Base-by-base conservation (phyloP, 1,140 invertebrate genomes). In the Brachionus sp. region DNA sequence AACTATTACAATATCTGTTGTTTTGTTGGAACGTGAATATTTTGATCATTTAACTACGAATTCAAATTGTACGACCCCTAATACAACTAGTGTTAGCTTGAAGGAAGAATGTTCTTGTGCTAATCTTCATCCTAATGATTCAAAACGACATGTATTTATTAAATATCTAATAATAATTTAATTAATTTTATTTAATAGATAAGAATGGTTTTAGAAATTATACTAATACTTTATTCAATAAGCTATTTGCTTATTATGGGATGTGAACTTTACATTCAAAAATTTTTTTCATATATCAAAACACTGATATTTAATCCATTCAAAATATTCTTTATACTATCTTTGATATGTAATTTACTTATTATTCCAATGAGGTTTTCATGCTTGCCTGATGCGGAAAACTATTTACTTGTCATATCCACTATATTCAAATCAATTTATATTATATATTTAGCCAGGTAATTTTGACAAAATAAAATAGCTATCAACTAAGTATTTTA, bases 401-500 rank as follows among this genome's bases (percentile, higher is more conserved):
- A 80, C 12, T 29, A n/a, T 35, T 44, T 80, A 5, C 46, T 80
- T 1, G 77, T 80, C 3, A 25, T 62, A 3, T 80, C 77, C 5
- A 80, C 16, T 12, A 37, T 80, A 16, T 80, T 80, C 77, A 80
- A 62, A 25, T 57, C 62, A 44, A 13, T 62, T 12, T 80, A 35
- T 53, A 62, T 98, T 88, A 90, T 99, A n/a, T 98, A 98, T 89
- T 99, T 98, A 88, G 98, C 96, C 90, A 92, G 95, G 95, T 95
- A 87, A 86, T 25, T 16, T 64, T 37, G 3, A 4, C 5, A 6
- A 13, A 66, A 6, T 25, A 19, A 66, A 84, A 75, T 33, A 84
- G 84, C 87, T 89, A 90, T 84, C 29, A 1, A 53, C 46, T 37
- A 12, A 50, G 77, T 7, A 53, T 35, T 62, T 12, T 35, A 82